These are phyloP conservation scores for Channa maculata DNA, from an alignment of 2,113 vertebrate genomes.

Conservation along the genomic window DNA sequence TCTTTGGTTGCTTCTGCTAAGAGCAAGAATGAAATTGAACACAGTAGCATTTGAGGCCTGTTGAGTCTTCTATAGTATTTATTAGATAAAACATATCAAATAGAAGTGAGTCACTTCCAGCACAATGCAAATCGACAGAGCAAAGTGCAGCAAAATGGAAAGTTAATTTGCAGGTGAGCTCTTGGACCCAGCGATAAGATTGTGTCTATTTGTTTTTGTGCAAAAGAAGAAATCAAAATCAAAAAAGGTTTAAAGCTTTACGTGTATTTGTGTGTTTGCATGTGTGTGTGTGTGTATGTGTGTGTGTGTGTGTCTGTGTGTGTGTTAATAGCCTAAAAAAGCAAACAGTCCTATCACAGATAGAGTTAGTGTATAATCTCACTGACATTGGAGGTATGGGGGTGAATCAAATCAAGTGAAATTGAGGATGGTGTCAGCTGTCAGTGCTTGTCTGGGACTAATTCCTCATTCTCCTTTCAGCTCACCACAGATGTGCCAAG, in stretches of 20 bases:
- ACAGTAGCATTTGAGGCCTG: conserved; percentile 21
- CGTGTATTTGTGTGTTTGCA: background rate
- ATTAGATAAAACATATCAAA: conserved; percentile 10
- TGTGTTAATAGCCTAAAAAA: conserved; percentile 66
- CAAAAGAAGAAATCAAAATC: conserved; percentile 9
- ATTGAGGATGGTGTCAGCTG: conserved; percentile 59
- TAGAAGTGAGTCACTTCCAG: conserved; percentile 31
- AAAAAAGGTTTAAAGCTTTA: conserved; percentile 17
- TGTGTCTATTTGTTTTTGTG: conserved; percentile 53
- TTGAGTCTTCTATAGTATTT: conserved; percentile 16
- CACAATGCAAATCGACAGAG: conserved; percentile 36
- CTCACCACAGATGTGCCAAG: conserved; percentile 45
- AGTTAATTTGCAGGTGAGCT: conserved; percentile 17
- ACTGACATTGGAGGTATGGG: conserved; percentile 18
- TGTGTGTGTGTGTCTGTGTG: background rate
- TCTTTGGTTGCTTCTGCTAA: conserved; percentile 28
- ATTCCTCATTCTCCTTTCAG: conserved; percentile 52
- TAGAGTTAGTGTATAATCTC: conserved; percentile 40
- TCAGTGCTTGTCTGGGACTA: conserved; percentile 52
- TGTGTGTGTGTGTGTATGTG: background rate
- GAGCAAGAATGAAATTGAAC: background rate
- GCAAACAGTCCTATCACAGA: conserved; percentile 50
- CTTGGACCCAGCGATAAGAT: conserved; percentile 21
- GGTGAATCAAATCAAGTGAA: conserved; percentile 48
- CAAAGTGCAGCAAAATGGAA: conserved; percentile 39